Percentiles rank a stretch among this genome's conserved stretches.
Conservation (phyloP, 2,888 invertebrate species). For the Salticus scenicus region DNA sequence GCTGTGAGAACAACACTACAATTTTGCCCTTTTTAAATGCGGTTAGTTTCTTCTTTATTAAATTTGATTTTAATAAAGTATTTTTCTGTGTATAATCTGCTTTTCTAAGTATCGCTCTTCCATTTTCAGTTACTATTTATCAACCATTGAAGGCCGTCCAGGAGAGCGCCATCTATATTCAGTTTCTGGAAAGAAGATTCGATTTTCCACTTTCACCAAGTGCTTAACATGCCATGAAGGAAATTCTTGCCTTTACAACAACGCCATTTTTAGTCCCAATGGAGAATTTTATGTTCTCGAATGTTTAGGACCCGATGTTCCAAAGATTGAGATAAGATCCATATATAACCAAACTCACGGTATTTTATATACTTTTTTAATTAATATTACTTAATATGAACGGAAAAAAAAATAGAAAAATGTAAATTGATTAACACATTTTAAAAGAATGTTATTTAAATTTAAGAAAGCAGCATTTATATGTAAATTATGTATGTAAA, state of each 20-base stretch:
- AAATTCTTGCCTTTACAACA: conserved; percentile 74
- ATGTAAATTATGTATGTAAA: too few relatives aligned
- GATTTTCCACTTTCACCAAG: conserved; percentile 74
- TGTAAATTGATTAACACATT: not conserved
- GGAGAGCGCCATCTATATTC: conserved; percentile 92
- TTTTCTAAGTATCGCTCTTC: not conserved
- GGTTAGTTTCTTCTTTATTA: too few relatives aligned
- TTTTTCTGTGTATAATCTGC: too few relatives aligned
- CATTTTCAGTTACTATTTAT: conserved; percentile 89
- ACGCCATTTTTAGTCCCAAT: conserved; percentile 79
- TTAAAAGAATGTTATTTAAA: too few relatives aligned
- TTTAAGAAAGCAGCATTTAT: too few relatives aligned
- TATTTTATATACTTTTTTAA: conserved; percentile 10
- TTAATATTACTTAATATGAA: not conserved
- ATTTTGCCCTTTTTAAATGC: too few relatives aligned
- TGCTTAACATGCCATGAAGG: conserved; percentile 89
- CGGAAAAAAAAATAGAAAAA: not conserved
- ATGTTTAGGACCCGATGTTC: conserved; percentile 93
- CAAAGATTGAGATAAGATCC: conserved; percentile 83
- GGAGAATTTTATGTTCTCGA: conserved; percentile 88
- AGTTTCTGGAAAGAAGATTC: conserved; percentile 76
- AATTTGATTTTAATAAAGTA: too few relatives aligned
- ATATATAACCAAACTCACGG: conserved; percentile 71
- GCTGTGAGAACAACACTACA: too few relatives aligned
- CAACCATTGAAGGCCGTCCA: conserved; percentile 88